phyloP scores from a whole-genome alignment of 2,888 invertebrate genomes.

The Drosophila longiperda region DNA sequence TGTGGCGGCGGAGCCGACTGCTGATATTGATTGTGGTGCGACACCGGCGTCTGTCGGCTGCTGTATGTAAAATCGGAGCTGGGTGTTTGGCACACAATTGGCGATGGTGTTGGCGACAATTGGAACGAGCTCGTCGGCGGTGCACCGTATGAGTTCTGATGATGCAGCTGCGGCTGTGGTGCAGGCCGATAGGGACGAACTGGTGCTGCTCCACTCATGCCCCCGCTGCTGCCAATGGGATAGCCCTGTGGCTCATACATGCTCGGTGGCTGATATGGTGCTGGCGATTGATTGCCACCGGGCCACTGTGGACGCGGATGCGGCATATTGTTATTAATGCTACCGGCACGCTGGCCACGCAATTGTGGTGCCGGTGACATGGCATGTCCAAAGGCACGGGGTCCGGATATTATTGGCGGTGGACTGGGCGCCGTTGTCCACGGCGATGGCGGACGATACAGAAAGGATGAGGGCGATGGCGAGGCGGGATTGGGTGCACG shows the following conservation, averaged over 20 bases:
- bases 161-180: slow-evolving; percentile 84
- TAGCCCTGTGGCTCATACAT: slow-evolving; percentile 53
- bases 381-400: slow-evolving; percentile 85
- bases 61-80: slow-evolving; percentile 87
- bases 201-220: slow-evolving; percentile 63
- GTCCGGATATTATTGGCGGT: slow-evolving; percentile 89
- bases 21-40: slow-evolving; percentile 76
- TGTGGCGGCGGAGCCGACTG: slow-evolving; percentile 82
- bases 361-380: slow-evolving; percentile 86
- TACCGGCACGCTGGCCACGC: slow-evolving; percentile 84
- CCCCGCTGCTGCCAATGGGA: slow-evolving; percentile 38
- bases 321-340: slow-evolving; percentile 85
- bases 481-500: slow-evolving; percentile 81
- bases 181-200: slow-evolving; percentile 85
- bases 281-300: slow-evolving; percentile 83
- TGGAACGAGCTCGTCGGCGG: slow-evolving; percentile 83
- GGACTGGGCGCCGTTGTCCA: slow-evolving; percentile 89
- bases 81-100: slow-evolving; percentile 87
- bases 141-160: slow-evolving; percentile 81
- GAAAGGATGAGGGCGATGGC: slow-evolving; percentile 87
- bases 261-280: slow-evolving; percentile 82
- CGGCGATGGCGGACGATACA: slow-evolving; percentile 91
- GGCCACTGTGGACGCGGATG: slow-evolving; percentile 90
- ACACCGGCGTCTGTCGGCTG: slow-evolving; percentile 86
- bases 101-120: slow-evolving; percentile 87